Evolutionary conservation across 37 sponge, comb jelly and placozoan species (phyloP), one percentile per base, ranked within the genome.

Genomic region (Mnemiopsis leidyi): DNA sequence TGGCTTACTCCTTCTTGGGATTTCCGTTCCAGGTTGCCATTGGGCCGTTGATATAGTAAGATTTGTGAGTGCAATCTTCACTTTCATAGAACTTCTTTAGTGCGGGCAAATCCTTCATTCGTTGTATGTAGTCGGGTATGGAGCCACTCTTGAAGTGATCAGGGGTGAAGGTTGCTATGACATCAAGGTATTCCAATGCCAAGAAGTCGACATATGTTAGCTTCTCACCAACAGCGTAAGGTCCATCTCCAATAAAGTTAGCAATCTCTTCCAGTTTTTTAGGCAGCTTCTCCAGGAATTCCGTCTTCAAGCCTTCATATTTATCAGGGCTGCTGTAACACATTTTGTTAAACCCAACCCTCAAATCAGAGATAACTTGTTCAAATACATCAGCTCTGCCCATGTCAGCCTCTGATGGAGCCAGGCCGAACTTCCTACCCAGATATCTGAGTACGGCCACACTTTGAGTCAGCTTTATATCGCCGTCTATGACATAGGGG

Each of bases 401-500:
- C 1, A 39, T 26, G 13, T 48, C 61, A 18, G 5, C 13, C 61
- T 48, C 61, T 48, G 9, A 5, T 48, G 61, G 61, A 1, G 33
- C 79, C 29, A 85, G 90, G 24, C 61, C 90, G 48, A 40, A 85
- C 48, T 85, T 85, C 61, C 90, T 85, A 39, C 90, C 90, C 39
- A 85, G 90, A 33, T 85, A 85, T 18, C 90, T 35, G 48, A 18
- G 0, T 36, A 85, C 39, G 5, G 90, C 90, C 61, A 40, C 61
- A 18, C 61, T 40, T 37, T 85, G 61, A 9, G 90, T 85, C 24
- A 85, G 3, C 40, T 85, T 85, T 2, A 85, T 26, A 18, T 85
- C 90, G 13, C 90, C 90, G 30, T 85, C 90, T 18, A 85, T 33
- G 26, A 85, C 26, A 26, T 85, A 85, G 48, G 90, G 90, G 18